These are phyloP conservation scores for Thera obeliscata DNA, from an alignment of 2,888 invertebrate genomes.

Conservation along the genomic window DNA sequence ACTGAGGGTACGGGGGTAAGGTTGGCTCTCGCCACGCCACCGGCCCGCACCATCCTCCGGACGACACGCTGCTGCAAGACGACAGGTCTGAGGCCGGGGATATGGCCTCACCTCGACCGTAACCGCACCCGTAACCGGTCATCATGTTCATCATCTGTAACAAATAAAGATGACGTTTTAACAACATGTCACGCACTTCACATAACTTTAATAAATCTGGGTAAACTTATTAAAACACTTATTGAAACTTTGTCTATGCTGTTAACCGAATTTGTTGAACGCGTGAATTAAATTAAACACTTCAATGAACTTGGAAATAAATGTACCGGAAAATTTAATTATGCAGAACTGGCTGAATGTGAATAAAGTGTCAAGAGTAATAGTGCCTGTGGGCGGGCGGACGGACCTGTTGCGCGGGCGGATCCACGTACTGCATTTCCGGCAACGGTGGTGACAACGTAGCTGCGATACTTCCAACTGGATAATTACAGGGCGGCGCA, in stretches of 20 bases:
- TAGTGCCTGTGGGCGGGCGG: slow-evolving; percentile 69
- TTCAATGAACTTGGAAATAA: slow-evolving; percentile 36
- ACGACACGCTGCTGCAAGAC: slow-evolving; percentile 77
- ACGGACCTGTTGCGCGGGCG: slow-evolving; percentile 82
- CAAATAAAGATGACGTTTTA: slow-evolving; percentile 31
- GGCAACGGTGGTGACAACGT: slow-evolving; percentile 77
- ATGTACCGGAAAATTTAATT: slow-evolving; percentile 35
- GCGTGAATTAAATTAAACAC: slow-evolving; percentile 31
- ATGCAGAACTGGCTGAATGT: slow-evolving; percentile 38
- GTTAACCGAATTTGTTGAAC: slow-evolving; percentile 15
- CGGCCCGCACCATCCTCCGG: slow-evolving; percentile 69
- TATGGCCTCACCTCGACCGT: slow-evolving; percentile 80
- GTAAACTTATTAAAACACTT: background rate
- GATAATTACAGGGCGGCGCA: slow-evolving; percentile 84
- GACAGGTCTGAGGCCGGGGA: slow-evolving; percentile 76
- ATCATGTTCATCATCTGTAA: slow-evolving; percentile 81
- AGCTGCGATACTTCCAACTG: slow-evolving; percentile 76
- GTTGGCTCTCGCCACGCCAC: slow-evolving; percentile 69
- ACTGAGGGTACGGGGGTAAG: slow-evolving; percentile 74
- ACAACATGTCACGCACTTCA: slow-evolving; percentile 10
- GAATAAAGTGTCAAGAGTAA: slow-evolving; percentile 56
- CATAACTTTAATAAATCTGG: slow-evolving; percentile 1
- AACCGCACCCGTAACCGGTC: slow-evolving; percentile 73
- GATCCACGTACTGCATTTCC: slow-evolving; percentile 83
- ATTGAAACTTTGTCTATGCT: slow-evolving; percentile 4